Conservation (phyloP, 2,888 invertebrate genomes). For the Polietes domitor region DNA sequence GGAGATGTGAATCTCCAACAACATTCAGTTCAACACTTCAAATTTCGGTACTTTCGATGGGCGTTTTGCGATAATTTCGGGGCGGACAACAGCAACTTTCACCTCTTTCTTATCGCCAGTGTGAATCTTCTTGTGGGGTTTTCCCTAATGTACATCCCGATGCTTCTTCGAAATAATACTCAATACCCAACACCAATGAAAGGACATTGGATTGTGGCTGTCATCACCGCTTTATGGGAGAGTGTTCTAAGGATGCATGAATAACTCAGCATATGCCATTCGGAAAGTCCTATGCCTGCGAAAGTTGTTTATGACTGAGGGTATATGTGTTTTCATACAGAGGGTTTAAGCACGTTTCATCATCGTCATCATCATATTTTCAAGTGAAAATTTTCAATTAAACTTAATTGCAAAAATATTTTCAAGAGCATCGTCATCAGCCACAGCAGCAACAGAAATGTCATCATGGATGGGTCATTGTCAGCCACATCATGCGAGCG, state of each 20-base stretch:
- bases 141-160: background rate
- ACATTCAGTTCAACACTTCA: background rate
- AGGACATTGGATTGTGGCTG: background rate
- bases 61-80: background rate
- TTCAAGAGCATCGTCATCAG: slow-evolving; percentile 54
- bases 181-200: too few relatives aligned
- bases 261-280: background rate
- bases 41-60: background rate
- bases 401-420: slow-evolving; percentile 70
- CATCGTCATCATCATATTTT: slow-evolving; percentile 69
- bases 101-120: background rate
- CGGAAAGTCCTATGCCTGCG: background rate
- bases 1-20: background rate
- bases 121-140: background rate
- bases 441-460: background rate
- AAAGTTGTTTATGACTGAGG: background rate
- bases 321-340: background rate
- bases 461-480: slow-evolving; percentile 18
- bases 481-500: slow-evolving; percentile 23
- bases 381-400: slow-evolving; percentile 71
- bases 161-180: background rate
- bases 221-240: background rate
- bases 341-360: slow-evolving; percentile 67
- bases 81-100: background rate
- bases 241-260: too few relatives aligned